Conservation (phyloP, 2,113 vertebrate genomes). For the Notiomystis cincta region DNA sequence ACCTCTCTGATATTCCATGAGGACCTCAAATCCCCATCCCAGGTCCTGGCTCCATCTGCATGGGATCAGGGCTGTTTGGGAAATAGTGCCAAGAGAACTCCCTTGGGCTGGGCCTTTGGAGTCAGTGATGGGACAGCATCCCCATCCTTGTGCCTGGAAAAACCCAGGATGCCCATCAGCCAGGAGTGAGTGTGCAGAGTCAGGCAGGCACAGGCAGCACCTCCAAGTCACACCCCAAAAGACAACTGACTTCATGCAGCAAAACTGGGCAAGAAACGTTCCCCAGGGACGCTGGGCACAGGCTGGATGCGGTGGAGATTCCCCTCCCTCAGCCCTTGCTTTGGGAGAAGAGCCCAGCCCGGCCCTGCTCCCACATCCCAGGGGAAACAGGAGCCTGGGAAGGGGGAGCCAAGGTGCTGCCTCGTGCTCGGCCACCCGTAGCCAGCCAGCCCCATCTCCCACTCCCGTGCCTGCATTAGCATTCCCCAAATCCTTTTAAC, state of each 20-base stretch:
- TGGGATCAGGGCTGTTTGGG: accelerated
- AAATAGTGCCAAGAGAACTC: accelerated
- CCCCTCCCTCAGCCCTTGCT: neutral
- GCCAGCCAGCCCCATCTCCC: neutral
- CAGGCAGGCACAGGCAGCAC: neutral
- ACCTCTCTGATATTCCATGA: neutral
- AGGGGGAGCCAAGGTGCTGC: neutral
- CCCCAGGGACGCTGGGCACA: neutral
- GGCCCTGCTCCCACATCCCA: neutral
- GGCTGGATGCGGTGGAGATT: neutral
- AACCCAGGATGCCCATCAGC: neutral
- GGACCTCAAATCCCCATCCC: neutral
- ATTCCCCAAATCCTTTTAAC: slow-evolving; percentile 66
- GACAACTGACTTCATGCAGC: neutral
- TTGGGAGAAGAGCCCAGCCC: neutral
- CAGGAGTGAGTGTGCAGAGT: accelerated
- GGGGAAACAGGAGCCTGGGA: neutral
- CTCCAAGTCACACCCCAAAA: neutral
- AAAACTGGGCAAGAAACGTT: neutral
- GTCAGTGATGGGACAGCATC: accelerated
- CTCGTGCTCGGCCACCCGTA: neutral
- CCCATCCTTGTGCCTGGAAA: accelerated
- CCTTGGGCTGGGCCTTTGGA: neutral
- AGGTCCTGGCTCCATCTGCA: accelerated
- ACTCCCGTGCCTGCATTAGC: slow-evolving; percentile 35